A percentile compares a stretch with the other conserved stretches of the same genome.
These are phyloP conservation scores for Drosophila baimaii DNA, from an alignment of 1,140 invertebrate genomes.

Conservation along the genomic window DNA sequence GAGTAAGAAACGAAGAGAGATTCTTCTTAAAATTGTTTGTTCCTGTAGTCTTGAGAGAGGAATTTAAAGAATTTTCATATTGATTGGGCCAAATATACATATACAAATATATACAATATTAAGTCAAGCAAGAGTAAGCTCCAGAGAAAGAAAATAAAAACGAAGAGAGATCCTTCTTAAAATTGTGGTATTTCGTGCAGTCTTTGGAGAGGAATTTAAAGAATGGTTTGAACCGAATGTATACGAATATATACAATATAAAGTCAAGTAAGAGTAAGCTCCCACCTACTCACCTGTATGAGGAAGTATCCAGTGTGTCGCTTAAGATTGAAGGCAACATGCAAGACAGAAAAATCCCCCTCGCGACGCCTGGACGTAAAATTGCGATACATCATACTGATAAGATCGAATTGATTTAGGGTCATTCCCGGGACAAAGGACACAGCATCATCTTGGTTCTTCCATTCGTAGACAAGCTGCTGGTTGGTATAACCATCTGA, in stretches of 20 bases:
- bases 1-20: background rate
- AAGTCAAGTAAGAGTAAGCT: background rate
- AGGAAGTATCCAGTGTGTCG: conserved; percentile 96
- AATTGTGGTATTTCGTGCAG: too few relatives aligned
- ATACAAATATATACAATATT: too few relatives aligned
- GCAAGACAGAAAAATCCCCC: conserved; percentile 94
- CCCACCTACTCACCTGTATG: conserved; percentile 90
- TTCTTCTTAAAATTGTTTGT: background rate
- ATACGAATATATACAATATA: too few relatives aligned
- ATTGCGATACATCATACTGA: conserved; percentile 92
- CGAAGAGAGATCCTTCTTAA: too few relatives aligned
- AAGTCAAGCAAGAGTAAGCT: too few relatives aligned
- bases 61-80: too few relatives aligned
- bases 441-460: conserved; percentile 90
- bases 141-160: too few relatives aligned
- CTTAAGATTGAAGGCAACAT: conserved; percentile 96
- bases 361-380: conserved; percentile 91
- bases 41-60: background rate
- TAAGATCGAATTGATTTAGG: conserved; percentile 94
- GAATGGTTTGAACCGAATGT: too few relatives aligned
- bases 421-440: conserved; percentile 95
- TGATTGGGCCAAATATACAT: too few relatives aligned
- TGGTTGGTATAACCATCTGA: conserved; percentile 95
- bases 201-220: too few relatives aligned
- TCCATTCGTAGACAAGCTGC: conserved; percentile 96